Base-by-base conservation (phyloP, 2,888 invertebrate genomes). In the Liopterus haemorrhoidalis region DNA sequence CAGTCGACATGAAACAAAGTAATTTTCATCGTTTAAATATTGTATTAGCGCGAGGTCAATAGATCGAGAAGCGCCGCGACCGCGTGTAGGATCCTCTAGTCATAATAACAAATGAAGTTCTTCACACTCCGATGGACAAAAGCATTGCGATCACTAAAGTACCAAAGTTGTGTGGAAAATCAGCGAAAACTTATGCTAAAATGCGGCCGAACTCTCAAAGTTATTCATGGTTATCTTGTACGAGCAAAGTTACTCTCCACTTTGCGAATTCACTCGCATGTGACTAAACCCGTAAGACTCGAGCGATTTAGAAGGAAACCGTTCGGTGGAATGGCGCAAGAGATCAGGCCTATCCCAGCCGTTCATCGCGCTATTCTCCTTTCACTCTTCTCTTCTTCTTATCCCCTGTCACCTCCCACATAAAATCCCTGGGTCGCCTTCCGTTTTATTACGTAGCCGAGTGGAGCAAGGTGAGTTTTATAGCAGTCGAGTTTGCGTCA, bases 211-310 rank as follows among this genome's bases (percentile, higher is more conserved):
- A 45, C 45, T 38, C 18, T 19, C 45, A 45, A 45, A 45, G 25
- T 45, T 45, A 45, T 45, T 45, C 45, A 45, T 45, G 45, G 45
- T 45, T 45, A 45, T 45, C 45, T 45, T 45, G 45, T 39, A 45
- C 33, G 38, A 45, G 45, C 32, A 45, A 45, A 45, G 39, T 45
- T 45, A 45, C 32, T n/a, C n/a, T 45, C 45, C 39, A 45, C 39
- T 45, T 45, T 45, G 45, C 24, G 45, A 39, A 45, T 45, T 45
- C 45, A 45, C 25, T 45, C 45, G 45, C 38, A 45, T 45, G 45
- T 45, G 45, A 45, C 45, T 45, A 45, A 45, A 38, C 11, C 27
- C 38, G 12, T 14, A 30, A 14, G 15, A 14, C 15, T 14, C 14
- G 30, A 14, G 30, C 40, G 18, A 30, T 31, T n/a, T n/a, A n/a